These are phyloP conservation scores for Melipona quadrifasciata DNA, from an alignment of 1,140 invertebrate species.

Conservation along the genomic window DNA sequence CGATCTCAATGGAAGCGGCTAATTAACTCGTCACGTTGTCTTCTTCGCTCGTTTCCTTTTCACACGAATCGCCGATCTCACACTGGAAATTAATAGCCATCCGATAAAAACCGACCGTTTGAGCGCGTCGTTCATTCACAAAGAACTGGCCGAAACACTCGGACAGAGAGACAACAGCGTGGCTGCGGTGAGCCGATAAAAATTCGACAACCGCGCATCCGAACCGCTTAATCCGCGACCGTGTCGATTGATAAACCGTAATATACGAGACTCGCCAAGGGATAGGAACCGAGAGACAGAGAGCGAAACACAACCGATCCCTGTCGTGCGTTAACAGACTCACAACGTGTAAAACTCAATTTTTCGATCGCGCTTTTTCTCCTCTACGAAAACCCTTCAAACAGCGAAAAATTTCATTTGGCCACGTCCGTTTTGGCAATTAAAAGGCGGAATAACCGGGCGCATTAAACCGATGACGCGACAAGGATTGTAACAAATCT, in stretches of 20 bases:
- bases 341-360: slow-evolving; percentile 51
- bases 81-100: not conserved
- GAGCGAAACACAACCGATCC: not conserved
- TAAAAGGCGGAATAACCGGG: slow-evolving; percentile 49
- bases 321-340: slow-evolving; percentile 40
- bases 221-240: slow-evolving; percentile 29
- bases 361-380: slow-evolving; percentile 29
- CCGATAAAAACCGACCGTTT: not conserved
- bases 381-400: not conserved
- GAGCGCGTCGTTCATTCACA: not conserved
- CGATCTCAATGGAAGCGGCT: too few species aligned
- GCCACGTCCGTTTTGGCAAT: slow-evolving; percentile 16
- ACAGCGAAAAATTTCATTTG: slow-evolving; percentile 43
- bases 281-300: not conserved
- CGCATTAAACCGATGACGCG: slow-evolving; percentile 53
- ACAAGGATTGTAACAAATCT: slow-evolving; percentile 40
- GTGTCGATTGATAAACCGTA: slow-evolving; percentile 49
- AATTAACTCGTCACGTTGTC: not conserved
- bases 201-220: slow-evolving; percentile 2
- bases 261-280: slow-evolving; percentile 7
- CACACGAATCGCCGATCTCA: not conserved
- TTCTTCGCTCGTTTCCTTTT: not conserved
- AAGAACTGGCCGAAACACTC: slow-evolving; percentile 3
- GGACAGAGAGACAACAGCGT: not conserved
- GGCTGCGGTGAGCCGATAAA: slow-evolving; percentile 38